These are phyloP conservation scores for Drosophila takahashii DNA, from an alignment of 1,140 invertebrate species.

Conservation along the genomic window DNA sequence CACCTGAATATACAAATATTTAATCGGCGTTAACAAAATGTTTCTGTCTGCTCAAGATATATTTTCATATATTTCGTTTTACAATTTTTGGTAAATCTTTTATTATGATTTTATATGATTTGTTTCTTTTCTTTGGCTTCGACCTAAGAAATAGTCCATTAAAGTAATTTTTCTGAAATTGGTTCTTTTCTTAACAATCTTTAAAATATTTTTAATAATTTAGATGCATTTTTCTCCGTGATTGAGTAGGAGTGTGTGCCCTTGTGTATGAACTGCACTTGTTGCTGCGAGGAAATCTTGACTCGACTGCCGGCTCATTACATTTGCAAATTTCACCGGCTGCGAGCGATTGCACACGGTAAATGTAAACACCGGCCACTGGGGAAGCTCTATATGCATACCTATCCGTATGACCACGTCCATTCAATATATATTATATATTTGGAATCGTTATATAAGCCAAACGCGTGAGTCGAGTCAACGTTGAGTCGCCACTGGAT, in stretches of 20 bases:
- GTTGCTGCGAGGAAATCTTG: slow-evolving; percentile 39
- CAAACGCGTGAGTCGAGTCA: slow-evolving; percentile 25
- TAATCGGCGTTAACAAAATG: too few relatives aligned
- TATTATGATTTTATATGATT: too few relatives aligned
- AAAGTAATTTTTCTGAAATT: too few relatives aligned
- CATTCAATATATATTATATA: slow-evolving; percentile 3
- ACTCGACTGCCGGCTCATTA: slow-evolving; percentile 54
- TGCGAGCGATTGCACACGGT: slow-evolving; percentile 48
- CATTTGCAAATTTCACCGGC: slow-evolving; percentile 64
- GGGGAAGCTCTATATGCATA: slow-evolving; percentile 24
- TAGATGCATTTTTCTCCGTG: not conserved
- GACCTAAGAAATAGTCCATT: too few relatives aligned
- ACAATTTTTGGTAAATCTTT: not conserved
- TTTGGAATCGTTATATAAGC: slow-evolving; percentile 32
- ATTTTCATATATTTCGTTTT: too few relatives aligned
- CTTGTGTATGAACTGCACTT: slow-evolving; percentile 28
- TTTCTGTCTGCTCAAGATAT: too few relatives aligned
- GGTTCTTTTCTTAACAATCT: not conserved
- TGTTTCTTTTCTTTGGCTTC: too few relatives aligned
- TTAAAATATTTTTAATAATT: not conserved
- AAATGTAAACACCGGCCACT: slow-evolving; percentile 38
- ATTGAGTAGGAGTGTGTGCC: slow-evolving; percentile 12
- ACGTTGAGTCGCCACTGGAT: slow-evolving; percentile 36
- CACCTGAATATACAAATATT: too few relatives aligned
- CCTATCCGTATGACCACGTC: slow-evolving; percentile 3